phyloP scores from a whole-genome alignment of 2,113 vertebrate species.

The Cichladusa arquata region DNA sequence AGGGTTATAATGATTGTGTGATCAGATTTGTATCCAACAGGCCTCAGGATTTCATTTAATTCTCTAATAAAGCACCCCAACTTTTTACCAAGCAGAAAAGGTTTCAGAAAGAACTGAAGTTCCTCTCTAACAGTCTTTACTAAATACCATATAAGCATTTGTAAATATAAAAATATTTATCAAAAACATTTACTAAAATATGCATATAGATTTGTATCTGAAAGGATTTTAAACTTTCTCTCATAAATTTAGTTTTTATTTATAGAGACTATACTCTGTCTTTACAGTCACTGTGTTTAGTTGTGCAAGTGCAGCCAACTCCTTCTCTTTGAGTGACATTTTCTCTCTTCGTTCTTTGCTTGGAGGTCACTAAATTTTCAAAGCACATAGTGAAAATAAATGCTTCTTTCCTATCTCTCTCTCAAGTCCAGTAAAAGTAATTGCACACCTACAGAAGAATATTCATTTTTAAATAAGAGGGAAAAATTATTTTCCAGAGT shows the following conservation, averaged over 20 bases:
- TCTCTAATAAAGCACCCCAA: neutral
- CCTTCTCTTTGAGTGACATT: neutral
- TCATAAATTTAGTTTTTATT: neutral
- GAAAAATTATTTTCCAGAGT: neutral
- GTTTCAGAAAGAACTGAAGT: neutral
- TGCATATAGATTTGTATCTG: neutral
- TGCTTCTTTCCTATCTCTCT: neutral
- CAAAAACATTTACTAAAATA: neutral
- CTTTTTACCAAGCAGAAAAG: neutral
- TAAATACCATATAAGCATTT: neutral
- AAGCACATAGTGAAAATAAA: neutral
- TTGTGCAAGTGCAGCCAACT: neutral
- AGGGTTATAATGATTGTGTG: neutral
- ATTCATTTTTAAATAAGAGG: neutral
- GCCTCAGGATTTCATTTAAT: neutral
- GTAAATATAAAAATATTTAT: neutral
- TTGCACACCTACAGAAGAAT: neutral
- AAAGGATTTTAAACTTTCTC: neutral
- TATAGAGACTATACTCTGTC: neutral
- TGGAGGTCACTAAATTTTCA: neutral
- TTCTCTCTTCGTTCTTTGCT: neutral
- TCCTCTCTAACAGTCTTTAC: neutral
- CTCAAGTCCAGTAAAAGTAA: neutral
- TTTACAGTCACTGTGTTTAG: neutral
- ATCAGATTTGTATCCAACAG: neutral